These are phyloP conservation scores for Phymorhynchus buccinoides DNA, from an alignment of 1,140 invertebrate species.

Conservation along the genomic window DNA sequence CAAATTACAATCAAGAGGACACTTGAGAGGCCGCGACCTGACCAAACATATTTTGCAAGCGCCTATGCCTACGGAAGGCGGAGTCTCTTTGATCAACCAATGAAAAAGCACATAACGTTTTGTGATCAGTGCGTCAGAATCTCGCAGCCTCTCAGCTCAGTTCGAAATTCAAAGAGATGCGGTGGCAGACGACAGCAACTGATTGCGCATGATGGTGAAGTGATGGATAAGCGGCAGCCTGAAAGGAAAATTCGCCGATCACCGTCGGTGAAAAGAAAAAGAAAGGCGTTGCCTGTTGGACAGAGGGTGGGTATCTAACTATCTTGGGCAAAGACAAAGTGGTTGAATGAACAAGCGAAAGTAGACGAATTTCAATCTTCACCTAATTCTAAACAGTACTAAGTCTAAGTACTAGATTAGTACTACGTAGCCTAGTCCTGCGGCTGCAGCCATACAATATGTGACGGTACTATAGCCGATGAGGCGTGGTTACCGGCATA, in stretches of 20 bases:
- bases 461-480: too few relatives aligned
- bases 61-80: neutral
- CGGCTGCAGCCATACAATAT: too few relatives aligned
- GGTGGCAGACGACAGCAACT: neutral
- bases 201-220: neutral
- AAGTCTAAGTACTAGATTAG: too few relatives aligned
- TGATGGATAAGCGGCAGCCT: neutral
- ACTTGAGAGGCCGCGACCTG: neutral
- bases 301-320: neutral
- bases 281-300: neutral
- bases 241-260: neutral
- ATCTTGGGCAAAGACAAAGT: neutral
- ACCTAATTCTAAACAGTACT: too few relatives aligned
- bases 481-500: too few relatives aligned
- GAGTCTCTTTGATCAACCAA: too few relatives aligned
- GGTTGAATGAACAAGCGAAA: neutral
- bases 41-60: neutral
- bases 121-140: neutral
- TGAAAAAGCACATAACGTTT: neutral
- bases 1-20: neutral
- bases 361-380: too few relatives aligned
- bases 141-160: neutral
- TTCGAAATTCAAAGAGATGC: neutral
- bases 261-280: neutral
- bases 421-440: too few relatives aligned